Base-by-base conservation (phyloP, 2,888 invertebrate genomes). In the Urechis unicinctus region DNA sequence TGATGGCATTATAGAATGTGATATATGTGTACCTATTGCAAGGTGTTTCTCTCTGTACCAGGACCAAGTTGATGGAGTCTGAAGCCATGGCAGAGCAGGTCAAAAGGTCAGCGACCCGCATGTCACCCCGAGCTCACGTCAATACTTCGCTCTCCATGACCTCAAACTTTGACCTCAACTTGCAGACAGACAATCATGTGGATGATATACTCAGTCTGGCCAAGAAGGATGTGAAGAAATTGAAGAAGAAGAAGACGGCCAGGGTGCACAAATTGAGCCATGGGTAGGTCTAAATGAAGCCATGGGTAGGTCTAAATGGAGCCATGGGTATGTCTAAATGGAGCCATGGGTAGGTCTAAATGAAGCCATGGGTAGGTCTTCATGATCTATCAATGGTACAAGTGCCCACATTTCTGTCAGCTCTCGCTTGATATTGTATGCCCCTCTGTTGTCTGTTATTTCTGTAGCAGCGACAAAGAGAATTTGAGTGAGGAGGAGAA, bases 41-140 rank as follows among this genome's bases (percentile, higher is more conserved):
- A n/a, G n/a, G n/a, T 25, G 24, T 45, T 48, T 30, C 51, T 41
- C 44, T 41, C 52, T 53, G 42, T 64, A 64, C 53, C 59, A 79
- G 90, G 63, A 88, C 91, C 0, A 89, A 91, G 73, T 80, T 96
- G 53, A 84, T 91, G 71, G 95, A 96, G 78, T 87, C 92, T 0
- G 93, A 89, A 70, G 84, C 86, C 52, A 85, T 86, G 70, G 87
- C 87, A 70, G 86, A 88, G 63, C 85, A 87, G 65, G 72, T 90
- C 29, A 83, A 71, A 58, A 69, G 70, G 55, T 54, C 66, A 4
- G 42, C 53, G 9, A 36, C 9, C 36, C 9, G 36, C 9, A 9
- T 36, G 9, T 36, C 36, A 13, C 36, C 36, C 36, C n/a, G n/a
- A n/a, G n/a, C n/a, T n/a, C n/a, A n/a, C n/a, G n/a, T n/a, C n/a